Evolutionary conservation across 23 tunicate species (phyloP).

Genomic region (Phallusia fumigata): DNA sequence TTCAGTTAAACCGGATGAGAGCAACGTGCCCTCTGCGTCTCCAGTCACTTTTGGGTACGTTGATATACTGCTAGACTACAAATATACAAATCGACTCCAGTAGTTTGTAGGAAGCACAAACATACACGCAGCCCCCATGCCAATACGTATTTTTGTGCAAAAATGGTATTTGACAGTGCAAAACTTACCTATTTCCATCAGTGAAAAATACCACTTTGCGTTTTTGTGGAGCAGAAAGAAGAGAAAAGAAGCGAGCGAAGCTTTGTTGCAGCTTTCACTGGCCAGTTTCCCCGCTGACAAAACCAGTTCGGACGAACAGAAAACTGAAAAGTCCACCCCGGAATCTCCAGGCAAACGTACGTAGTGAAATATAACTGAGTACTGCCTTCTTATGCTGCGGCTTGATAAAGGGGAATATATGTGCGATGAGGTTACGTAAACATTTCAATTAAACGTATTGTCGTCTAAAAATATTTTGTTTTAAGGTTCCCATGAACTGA

Average conservation of each 20-base stretch:
- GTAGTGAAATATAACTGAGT: not conserved
- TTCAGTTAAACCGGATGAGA: too few relatives aligned
- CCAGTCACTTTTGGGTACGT: too few relatives aligned
- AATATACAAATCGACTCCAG: too few relatives aligned
- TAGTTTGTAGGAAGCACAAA: too few relatives aligned
- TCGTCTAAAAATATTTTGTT: not conserved
- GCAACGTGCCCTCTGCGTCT: too few relatives aligned
- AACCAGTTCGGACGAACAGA: constrained; percentile 9
- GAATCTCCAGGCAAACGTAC: too few relatives aligned
- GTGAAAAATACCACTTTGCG: too few relatives aligned
- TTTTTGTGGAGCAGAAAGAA: not conserved
- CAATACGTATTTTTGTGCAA: too few relatives aligned
- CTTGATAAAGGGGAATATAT: not conserved
- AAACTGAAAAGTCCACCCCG: not conserved
- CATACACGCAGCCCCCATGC: too few relatives aligned
- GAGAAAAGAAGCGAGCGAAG: constrained; percentile 52
- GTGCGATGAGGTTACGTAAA: too few relatives aligned
- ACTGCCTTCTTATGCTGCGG: not conserved
- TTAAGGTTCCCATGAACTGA: not conserved
- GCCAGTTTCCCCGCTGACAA: not conserved
- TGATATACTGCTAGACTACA: too few relatives aligned
- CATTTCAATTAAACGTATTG: not conserved
- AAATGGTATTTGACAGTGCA: too few relatives aligned
- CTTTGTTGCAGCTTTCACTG: constrained; percentile 45
- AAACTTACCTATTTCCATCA: not conserved